Percentiles rank a stretch among this genome's conserved stretches.
Conservation (phyloP, 2,797 vertebrate species). For the Dermochelys coriacea region DNA sequence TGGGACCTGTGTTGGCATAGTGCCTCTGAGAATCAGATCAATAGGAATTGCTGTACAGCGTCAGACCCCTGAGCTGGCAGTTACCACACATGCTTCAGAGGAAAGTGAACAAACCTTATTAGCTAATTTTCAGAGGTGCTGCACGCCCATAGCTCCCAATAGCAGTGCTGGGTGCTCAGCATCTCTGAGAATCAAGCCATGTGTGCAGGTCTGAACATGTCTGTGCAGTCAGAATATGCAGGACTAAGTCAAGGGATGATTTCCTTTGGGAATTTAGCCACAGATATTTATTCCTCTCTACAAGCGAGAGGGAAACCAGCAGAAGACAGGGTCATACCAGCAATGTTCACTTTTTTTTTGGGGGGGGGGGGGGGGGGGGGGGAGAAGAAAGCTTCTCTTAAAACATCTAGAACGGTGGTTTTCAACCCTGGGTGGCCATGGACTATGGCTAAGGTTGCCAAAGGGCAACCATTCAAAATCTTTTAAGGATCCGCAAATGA, state of each 20-base stretch:
- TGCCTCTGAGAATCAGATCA: not conserved
- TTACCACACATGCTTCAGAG: not conserved
- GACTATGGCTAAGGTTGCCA: not conserved
- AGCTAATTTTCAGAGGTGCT: not conserved
- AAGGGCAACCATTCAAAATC: not conserved
- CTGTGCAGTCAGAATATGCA: not conserved
- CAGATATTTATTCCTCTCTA: not conserved
- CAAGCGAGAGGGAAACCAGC: not conserved
- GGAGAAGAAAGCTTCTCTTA: not conserved
- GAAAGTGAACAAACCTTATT: not conserved
- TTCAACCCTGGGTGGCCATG: not conserved
- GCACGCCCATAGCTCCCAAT: not conserved
- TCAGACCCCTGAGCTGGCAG: not conserved
- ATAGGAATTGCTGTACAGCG: not conserved
- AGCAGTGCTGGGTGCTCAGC: not conserved
- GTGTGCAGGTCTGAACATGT: not conserved
- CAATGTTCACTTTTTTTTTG: no score
- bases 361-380: no score
- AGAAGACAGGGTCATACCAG: not conserved
- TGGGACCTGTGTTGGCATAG: not conserved
- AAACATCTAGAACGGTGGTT: not conserved
- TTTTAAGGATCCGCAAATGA: not conserved
- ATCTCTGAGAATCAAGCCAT: not conserved
- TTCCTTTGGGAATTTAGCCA: not conserved
- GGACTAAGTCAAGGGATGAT: not conserved